A percentile compares a stretch with the other conserved stretches of the same genome.
phyloP scores from a whole-genome alignment of 2,888 invertebrate genomes.

The Yponomeuta malinellus region DNA sequence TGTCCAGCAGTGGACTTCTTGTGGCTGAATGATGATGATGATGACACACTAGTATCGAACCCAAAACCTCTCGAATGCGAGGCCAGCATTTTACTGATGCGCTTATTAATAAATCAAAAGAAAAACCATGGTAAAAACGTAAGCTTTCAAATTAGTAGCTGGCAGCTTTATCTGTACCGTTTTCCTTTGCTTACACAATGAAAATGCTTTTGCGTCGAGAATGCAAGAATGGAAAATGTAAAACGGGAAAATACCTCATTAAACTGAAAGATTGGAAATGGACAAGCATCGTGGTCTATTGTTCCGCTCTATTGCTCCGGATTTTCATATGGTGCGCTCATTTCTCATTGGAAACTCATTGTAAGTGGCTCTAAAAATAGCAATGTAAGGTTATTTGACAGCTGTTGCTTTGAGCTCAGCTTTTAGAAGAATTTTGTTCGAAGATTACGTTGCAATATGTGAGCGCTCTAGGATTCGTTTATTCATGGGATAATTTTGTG shows the following conservation, averaged over 20 bases:
- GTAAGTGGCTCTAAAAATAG: neutral
- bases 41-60: too few relatives aligned
- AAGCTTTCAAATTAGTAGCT: too few relatives aligned
- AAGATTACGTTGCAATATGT: too few relatives aligned
- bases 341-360: neutral
- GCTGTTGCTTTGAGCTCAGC: neutral
- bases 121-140: too few relatives aligned
- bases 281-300: neutral
- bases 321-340: neutral
- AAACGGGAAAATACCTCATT: neutral
- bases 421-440: neutral
- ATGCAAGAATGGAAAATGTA: neutral
- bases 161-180: too few relatives aligned
- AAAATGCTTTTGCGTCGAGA: neutral
- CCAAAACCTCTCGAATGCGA: too few relatives aligned
- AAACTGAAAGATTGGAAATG: slow-evolving; percentile 3
- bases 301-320: neutral
- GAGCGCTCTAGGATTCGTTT: too few relatives aligned
- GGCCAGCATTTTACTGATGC: too few relatives aligned
- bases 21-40: too few relatives aligned
- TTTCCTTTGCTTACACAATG: neutral
- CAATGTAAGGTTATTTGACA: neutral
- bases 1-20: too few relatives aligned
- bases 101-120: too few relatives aligned
- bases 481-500: too few relatives aligned